These are phyloP conservation scores for Dicrostonyx torquatus DNA, from an alignment of 2,797 vertebrate genomes.

Conservation along the genomic window DNA sequence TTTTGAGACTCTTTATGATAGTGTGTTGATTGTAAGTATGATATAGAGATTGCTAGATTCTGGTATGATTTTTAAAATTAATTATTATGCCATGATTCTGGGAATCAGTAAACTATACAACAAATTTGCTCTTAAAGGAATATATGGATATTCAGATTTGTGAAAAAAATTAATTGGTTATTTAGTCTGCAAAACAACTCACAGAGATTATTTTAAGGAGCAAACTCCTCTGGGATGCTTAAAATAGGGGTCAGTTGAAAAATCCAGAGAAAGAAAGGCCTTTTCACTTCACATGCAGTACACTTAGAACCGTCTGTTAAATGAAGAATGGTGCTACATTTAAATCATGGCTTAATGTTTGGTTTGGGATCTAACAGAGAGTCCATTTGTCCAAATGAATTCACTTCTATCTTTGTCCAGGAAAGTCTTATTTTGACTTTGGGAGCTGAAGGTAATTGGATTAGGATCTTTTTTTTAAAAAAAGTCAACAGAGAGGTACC, in stretches of 20 bases:
- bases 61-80: not conserved
- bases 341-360: conserved; percentile 63
- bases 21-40: conserved; percentile 7
- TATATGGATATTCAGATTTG: conserved; percentile 46
- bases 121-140: conserved; percentile 45
- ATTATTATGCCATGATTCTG: conserved; percentile 38
- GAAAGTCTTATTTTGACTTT: conserved; percentile 77
- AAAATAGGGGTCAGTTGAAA: conserved; percentile 67
- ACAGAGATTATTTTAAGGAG: conserved; percentile 71
- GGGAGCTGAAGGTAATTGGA: conserved; percentile 73
- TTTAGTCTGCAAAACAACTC: conserved; percentile 62
- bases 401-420: conserved; percentile 75
- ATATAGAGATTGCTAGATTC: conserved; percentile 21
- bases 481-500: conserved; percentile 65
- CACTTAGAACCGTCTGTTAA: conserved; percentile 69
- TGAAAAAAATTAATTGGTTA: conserved; percentile 65
- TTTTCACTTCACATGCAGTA: conserved; percentile 66
- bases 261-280: conserved; percentile 2
- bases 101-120: conserved; percentile 47
- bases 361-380: conserved; percentile 75
- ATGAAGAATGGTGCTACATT: conserved; percentile 72
- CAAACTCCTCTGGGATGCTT: conserved; percentile 55
- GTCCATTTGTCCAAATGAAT: conserved; percentile 74
- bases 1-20: conserved; percentile 18
- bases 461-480: conserved; percentile 52